These are phyloP conservation scores for Protophormia terraenovae DNA, from an alignment of 2,888 invertebrate species.

Conservation along the genomic window DNA sequence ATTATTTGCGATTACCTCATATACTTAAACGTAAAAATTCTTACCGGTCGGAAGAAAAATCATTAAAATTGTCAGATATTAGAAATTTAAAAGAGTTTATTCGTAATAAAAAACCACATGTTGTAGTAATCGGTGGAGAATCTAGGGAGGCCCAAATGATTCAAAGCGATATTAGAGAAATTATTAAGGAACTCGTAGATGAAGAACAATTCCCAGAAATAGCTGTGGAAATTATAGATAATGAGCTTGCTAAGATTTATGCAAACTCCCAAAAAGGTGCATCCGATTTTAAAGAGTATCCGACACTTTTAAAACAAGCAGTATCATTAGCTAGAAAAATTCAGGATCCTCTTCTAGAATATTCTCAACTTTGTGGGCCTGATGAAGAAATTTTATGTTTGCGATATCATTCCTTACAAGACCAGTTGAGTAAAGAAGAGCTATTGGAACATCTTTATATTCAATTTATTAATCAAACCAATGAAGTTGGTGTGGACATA, in stretches of 20 bases:
- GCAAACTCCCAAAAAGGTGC: slow-evolving; percentile 93
- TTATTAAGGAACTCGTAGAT: slow-evolving; percentile 88
- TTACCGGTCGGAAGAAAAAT: slow-evolving; percentile 86
- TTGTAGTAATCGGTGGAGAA: slow-evolving; percentile 94
- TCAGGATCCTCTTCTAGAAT: slow-evolving; percentile 98
- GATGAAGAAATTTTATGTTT: slow-evolving; percentile 98
- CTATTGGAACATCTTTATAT: slow-evolving; percentile 91
- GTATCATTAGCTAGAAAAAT: slow-evolving; percentile 94
- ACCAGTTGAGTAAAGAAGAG: slow-evolving; percentile 91
- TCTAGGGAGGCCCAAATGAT: slow-evolving; percentile 93
- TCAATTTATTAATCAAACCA: slow-evolving; percentile 96
- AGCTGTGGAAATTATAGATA: slow-evolving; percentile 95
- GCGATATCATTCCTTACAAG: slow-evolving; percentile 93
- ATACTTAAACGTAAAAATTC: slow-evolving; percentile 91
- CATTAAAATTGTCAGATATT: slow-evolving; percentile 86
- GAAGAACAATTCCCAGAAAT: slow-evolving; percentile 94
- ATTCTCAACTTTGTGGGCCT: slow-evolving; percentile 95
- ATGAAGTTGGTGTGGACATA: slow-evolving; percentile 98
- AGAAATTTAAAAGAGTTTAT: slow-evolving; percentile 90
- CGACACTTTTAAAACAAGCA: slow-evolving; percentile 93
- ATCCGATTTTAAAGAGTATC: slow-evolving; percentile 95
- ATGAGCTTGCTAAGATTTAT: slow-evolving; percentile 95
- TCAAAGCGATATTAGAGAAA: slow-evolving; percentile 88
- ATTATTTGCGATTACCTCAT: slow-evolving; percentile 93
- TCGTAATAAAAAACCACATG: slow-evolving; percentile 94